Conservation (phyloP, 2,797 vertebrate genomes). For the Spinus olivaceus region DNA sequence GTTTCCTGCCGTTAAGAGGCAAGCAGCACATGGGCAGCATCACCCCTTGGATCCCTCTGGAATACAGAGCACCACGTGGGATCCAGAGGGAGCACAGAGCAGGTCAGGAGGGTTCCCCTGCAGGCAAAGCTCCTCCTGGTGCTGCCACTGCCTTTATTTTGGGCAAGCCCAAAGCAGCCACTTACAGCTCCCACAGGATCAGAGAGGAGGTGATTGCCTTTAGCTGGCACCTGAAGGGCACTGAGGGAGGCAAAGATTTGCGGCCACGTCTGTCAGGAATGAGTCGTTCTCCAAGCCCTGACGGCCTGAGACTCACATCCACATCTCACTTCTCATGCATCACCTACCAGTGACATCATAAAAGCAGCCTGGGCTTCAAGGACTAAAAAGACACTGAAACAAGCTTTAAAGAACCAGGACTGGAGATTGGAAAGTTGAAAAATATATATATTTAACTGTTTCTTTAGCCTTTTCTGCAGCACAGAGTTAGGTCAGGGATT, state of each 20-base stretch:
- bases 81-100: background rate
- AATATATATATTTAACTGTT: background rate
- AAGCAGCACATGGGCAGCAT: background rate
- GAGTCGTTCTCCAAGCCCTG: background rate
- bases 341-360: background rate
- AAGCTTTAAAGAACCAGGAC: background rate
- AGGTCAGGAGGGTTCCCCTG: background rate
- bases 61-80: background rate
- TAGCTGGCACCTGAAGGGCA: constrained; percentile 1
- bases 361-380: constrained; percentile 23
- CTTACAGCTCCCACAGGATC: background rate
- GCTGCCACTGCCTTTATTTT: background rate
- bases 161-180: background rate
- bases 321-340: background rate
- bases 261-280: background rate
- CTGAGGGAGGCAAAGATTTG: background rate
- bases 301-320: background rate
- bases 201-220: background rate
- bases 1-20: background rate
- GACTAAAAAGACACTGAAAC: background rate
- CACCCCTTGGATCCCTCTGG: background rate
- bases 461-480: background rate
- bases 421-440: background rate
- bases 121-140: background rate
- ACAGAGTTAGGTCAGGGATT: background rate